phyloP scores from a whole-genome alignment of 2,888 invertebrate genomes.

The Hypselothyrea guttata region DNA sequence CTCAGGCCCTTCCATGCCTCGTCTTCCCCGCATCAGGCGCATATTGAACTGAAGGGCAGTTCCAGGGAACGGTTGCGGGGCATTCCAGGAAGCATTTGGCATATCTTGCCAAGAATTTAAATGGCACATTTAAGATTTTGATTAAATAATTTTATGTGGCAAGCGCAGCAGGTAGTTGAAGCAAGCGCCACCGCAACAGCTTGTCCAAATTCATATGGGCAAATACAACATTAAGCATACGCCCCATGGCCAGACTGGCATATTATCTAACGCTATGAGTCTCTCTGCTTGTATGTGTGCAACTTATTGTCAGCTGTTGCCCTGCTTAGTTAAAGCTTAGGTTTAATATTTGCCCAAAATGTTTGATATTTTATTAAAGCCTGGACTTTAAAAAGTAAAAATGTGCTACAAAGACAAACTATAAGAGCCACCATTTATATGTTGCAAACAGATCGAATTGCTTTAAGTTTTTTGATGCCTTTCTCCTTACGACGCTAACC shows the following conservation, averaged over 20 bases:
- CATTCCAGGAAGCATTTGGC: constrained; percentile 25
- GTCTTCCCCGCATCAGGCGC: constrained; percentile 1
- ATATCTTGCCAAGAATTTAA: constrained; percentile 57
- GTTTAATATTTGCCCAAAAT: too few relatives aligned
- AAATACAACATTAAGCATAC: constrained; percentile 30
- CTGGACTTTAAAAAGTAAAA: too few relatives aligned
- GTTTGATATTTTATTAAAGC: too few relatives aligned
- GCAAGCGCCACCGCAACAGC: constrained; percentile 12
- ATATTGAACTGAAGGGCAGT: constrained; percentile 15
- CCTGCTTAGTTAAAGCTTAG: too few relatives aligned
- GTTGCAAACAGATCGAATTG: too few relatives aligned
- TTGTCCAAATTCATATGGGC: constrained; percentile 1
- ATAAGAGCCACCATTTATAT: too few relatives aligned
- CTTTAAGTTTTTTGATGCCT: too few relatives aligned
- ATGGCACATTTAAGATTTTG: constrained; percentile 69
- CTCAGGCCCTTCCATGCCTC: background rate
- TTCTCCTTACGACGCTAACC: too few relatives aligned
- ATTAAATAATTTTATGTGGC: constrained; percentile 62
- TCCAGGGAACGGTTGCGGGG: constrained; percentile 1
- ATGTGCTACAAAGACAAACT: too few relatives aligned
- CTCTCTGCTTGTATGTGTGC: background rate
- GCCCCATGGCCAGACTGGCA: constrained; percentile 15
- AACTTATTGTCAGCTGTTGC: constrained; percentile 30
- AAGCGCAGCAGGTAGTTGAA: constrained; percentile 5
- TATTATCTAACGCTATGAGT: constrained; percentile 14